Conservation (phyloP, 2,113 vertebrate species). For the Gymnorhina tibicen region DNA sequence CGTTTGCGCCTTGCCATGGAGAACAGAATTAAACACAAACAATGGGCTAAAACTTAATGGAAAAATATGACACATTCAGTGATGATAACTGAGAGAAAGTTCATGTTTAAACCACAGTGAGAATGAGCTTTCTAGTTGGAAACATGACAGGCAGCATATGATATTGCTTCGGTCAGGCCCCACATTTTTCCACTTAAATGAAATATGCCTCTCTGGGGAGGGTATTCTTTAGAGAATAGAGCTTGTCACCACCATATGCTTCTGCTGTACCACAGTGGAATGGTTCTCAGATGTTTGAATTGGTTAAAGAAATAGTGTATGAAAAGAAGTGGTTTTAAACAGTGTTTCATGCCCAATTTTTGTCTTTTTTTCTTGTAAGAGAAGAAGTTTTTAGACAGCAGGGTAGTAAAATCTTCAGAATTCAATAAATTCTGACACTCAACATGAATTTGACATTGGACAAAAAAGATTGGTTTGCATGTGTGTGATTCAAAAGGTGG, state of each 20-base stretch:
- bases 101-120: not conserved
- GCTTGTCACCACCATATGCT: not conserved
- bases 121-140: not conserved
- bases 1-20: accelerated
- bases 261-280: not conserved
- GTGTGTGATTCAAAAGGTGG: not conserved
- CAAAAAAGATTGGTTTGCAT: not conserved
- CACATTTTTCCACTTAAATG: slow-evolving; percentile 23
- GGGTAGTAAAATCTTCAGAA: not conserved
- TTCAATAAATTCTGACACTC: not conserved
- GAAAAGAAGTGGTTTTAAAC: not conserved
- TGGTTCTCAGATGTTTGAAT: not conserved
- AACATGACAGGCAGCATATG: not conserved
- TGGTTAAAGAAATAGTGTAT: not conserved
- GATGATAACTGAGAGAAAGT: not conserved
- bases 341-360: not conserved
- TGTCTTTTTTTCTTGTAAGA: not conserved
- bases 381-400: not conserved
- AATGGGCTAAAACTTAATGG: not conserved
- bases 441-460: not conserved
- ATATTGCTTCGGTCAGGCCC: not conserved
- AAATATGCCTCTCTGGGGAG: not conserved
- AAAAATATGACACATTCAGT: not conserved
- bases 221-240: not conserved
- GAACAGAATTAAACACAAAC: not conserved